Conservation (phyloP, 1,140 invertebrate species). For the Aphelinus certus region DNA sequence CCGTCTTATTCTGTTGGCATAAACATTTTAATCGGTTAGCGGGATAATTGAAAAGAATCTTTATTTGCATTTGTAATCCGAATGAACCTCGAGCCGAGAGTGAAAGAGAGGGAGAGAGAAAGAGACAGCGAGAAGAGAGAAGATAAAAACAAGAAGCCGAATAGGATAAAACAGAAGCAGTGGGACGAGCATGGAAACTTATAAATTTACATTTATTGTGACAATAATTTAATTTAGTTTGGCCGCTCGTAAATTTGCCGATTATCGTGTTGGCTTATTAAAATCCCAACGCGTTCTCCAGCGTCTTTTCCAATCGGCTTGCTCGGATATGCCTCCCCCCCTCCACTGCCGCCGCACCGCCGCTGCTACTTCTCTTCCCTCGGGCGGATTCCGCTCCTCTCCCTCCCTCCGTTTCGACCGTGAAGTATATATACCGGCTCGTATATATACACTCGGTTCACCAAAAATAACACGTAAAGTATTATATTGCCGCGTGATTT, state of each 20-base stretch:
- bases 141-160: neutral
- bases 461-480: too few relatives aligned
- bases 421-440: neutral
- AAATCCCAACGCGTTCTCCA: constrained; percentile 51
- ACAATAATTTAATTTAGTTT: constrained; percentile 60
- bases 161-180: neutral
- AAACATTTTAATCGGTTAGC: too few relatives aligned
- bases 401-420: constrained; percentile 13
- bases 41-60: too few relatives aligned
- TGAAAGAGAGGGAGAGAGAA: too few relatives aligned
- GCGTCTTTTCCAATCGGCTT: constrained; percentile 37
- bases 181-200: neutral
- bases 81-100: too few relatives aligned
- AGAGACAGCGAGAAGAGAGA: too few relatives aligned
- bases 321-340: constrained; percentile 36
- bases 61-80: too few relatives aligned
- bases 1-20: too few relatives aligned
- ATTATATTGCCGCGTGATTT: too few relatives aligned
- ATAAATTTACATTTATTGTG: constrained; percentile 55
- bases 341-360: constrained; percentile 1
- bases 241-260: constrained; percentile 54
- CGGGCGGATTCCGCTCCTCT: constrained; percentile 28
- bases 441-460: too few relatives aligned
- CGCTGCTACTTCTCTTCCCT: constrained; percentile 21
- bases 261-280: constrained; percentile 58